Conservation (phyloP, 2,888 invertebrate species). For the Ennomos quercinarius region DNA sequence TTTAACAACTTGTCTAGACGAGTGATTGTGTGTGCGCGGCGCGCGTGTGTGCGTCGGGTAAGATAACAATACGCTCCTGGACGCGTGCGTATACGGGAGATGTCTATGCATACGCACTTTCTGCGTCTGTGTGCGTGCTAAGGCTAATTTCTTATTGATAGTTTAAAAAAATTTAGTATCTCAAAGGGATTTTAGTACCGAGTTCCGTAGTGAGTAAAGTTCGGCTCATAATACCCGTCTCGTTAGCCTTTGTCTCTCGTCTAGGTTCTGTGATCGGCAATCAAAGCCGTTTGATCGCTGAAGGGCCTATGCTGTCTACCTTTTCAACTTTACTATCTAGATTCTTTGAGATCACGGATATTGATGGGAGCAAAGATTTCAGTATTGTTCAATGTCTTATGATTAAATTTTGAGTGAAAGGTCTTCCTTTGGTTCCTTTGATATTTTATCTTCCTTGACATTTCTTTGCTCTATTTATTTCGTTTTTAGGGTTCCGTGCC, state of each 20-base stretch:
- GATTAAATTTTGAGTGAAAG: too few species aligned
- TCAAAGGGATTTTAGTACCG: slow-evolving; percentile 30
- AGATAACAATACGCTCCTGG: slow-evolving; percentile 31
- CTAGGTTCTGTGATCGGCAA: slow-evolving; percentile 26
- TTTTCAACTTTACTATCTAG: slow-evolving; percentile 15
- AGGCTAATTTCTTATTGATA: slow-evolving; percentile 29
- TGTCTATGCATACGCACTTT: slow-evolving; percentile 17
- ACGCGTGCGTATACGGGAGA: slow-evolving; percentile 31
- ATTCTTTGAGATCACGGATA: slow-evolving; percentile 15
- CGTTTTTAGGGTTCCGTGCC: too few species aligned
- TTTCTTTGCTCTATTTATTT: too few species aligned
- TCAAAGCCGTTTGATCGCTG: slow-evolving; percentile 20
- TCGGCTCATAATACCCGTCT: slow-evolving; percentile 19
- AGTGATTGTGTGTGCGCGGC: slow-evolving; percentile 55
- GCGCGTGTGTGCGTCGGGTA: slow-evolving; percentile 46
- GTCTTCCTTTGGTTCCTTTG: too few species aligned
- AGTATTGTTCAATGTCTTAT: background rate
- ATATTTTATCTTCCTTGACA: too few species aligned
- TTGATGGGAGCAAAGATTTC: slow-evolving; percentile 4
- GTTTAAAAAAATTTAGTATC: slow-evolving; percentile 38
- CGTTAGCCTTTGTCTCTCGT: slow-evolving; percentile 20
- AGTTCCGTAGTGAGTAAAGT: slow-evolving; percentile 18
- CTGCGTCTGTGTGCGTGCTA: slow-evolving; percentile 26
- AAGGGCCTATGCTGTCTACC: slow-evolving; percentile 19
- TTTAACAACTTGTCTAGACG: slow-evolving; percentile 83